phyloP scores from a whole-genome alignment of 1,140 invertebrate genomes.

The Melanaphis sacchari region DNA sequence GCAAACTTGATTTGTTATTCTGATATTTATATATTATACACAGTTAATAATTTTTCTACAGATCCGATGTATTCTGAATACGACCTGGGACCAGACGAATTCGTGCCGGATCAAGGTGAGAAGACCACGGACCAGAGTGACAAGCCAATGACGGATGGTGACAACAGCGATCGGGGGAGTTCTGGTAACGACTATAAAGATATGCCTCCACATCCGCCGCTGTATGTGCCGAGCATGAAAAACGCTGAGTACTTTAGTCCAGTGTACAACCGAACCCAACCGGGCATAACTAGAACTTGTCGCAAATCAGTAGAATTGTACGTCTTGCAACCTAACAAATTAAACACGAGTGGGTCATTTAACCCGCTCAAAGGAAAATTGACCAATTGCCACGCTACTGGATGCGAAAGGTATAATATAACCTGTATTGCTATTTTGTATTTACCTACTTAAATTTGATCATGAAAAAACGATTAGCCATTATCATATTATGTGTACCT shows the following conservation, averaged over 20 bases:
- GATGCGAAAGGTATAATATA: slow-evolving; percentile 82
- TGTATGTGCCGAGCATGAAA: slow-evolving; percentile 62
- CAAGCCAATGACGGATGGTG: slow-evolving; percentile 60
- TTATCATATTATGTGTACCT: background rate
- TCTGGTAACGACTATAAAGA: slow-evolving; percentile 56
- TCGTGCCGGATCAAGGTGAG: slow-evolving; percentile 63
- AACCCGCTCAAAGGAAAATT: slow-evolving; percentile 86
- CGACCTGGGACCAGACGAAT: slow-evolving; percentile 16
- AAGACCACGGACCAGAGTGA: slow-evolving; percentile 62
- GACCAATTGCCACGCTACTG: slow-evolving; percentile 87
- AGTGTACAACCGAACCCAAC: slow-evolving; percentile 58
- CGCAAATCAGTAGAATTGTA: slow-evolving; percentile 88
- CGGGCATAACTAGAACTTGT: slow-evolving; percentile 72
- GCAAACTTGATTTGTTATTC: background rate
- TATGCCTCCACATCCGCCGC: slow-evolving; percentile 62
- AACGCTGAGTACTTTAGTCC: slow-evolving; percentile 63
- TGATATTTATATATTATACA: background rate
- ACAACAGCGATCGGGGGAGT: slow-evolving; percentile 61
- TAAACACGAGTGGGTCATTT: slow-evolving; percentile 78
- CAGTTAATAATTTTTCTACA: background rate
- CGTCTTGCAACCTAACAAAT: slow-evolving; percentile 79
- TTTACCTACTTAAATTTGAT: background rate
- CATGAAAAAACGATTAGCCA: background rate
- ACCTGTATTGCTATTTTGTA: background rate
- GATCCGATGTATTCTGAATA: slow-evolving; percentile 44